Conservation (phyloP, 2,113 vertebrate species). For the Microcebus tavaratra region DNA sequence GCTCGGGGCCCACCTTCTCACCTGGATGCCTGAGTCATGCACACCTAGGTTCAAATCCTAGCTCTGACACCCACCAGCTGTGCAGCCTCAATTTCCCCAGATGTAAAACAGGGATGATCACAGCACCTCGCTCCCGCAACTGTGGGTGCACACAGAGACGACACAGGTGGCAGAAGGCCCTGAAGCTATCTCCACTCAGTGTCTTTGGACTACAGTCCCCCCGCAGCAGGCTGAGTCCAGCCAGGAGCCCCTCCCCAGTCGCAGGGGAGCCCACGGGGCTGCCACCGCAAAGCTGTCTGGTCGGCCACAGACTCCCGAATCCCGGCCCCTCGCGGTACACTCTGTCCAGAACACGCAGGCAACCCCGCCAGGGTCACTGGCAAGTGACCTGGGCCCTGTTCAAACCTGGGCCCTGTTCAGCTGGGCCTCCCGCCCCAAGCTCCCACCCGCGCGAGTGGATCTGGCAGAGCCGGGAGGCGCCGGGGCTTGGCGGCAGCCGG, state of each 20-base stretch:
- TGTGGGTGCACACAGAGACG: background rate
- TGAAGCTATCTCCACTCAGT: background rate
- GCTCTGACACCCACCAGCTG: background rate
- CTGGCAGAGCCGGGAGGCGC: constrained; percentile 1
- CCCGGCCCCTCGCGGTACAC: background rate
- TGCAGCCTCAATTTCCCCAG: background rate
- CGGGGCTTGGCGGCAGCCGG: constrained; percentile 45
- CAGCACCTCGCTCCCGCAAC: background rate
- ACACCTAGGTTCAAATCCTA: background rate
- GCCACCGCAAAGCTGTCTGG: background rate
- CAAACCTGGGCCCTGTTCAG: background rate
- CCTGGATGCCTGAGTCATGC: background rate
- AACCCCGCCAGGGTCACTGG: background rate
- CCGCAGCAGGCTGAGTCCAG: background rate
- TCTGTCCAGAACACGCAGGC: background rate
- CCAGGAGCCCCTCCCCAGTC: background rate
- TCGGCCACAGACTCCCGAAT: background rate
- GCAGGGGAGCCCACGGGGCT: background rate
- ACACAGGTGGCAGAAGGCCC: background rate
- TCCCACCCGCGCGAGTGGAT: background rate
- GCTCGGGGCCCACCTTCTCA: background rate
- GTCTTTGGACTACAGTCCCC: background rate
- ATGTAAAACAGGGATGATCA: background rate
- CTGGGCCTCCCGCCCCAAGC: background rate
- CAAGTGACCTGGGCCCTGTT: background rate